phyloP scores from a whole-genome alignment of 2,888 invertebrate genomes.

The Sphinx pinastri region DNA sequence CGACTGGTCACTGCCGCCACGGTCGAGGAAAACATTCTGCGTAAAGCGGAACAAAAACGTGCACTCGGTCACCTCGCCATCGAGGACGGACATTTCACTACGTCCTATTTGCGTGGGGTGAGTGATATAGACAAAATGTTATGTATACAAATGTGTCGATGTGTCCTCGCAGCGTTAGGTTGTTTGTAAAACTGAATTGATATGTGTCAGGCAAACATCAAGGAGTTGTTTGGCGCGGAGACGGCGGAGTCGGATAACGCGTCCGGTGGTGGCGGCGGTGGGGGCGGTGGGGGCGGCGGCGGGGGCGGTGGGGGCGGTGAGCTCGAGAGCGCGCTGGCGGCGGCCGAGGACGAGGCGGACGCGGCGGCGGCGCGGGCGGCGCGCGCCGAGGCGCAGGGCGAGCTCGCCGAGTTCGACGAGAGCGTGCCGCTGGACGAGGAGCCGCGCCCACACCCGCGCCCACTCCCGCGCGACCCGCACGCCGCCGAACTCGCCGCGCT shows the following conservation, averaged over 20 bases:
- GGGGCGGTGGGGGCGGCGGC: conserved; percentile 76
- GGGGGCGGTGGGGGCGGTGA: conserved; percentile 71
- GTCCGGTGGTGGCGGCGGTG: conserved; percentile 75
- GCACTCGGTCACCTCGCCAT: conserved; percentile 98
- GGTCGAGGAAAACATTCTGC: conserved; percentile 99
- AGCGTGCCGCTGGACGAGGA: conserved; percentile 93
- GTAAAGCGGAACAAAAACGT: conserved; percentile 99
- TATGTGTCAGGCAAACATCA: conserved; percentile 91
- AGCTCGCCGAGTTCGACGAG: conserved; percentile 98
- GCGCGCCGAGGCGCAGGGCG: conserved; percentile 94
- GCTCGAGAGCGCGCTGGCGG: conserved; percentile 93
- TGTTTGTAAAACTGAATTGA: conserved; percentile 36
- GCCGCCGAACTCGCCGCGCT: conserved; percentile 59
- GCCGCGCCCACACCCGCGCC: conserved; percentile 33
- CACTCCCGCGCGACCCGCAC: conserved; percentile 39
- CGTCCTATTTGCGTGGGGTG: conserved; percentile 94
- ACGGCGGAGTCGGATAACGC: conserved; percentile 85
- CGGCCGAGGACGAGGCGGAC: conserved; percentile 97
- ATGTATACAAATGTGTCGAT: not conserved
- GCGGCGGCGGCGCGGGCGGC: conserved; percentile 95
- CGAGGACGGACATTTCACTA: conserved; percentile 99
- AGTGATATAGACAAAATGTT: conserved; percentile 30
- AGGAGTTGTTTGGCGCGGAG: conserved; percentile 94
- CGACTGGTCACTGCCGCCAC: conserved; percentile 98
- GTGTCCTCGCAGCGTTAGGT: too few species aligned